Evolutionary conservation across 2,797 vertebrate species (phyloP).

Genomic region (Decapterus maruadsi): DNA sequence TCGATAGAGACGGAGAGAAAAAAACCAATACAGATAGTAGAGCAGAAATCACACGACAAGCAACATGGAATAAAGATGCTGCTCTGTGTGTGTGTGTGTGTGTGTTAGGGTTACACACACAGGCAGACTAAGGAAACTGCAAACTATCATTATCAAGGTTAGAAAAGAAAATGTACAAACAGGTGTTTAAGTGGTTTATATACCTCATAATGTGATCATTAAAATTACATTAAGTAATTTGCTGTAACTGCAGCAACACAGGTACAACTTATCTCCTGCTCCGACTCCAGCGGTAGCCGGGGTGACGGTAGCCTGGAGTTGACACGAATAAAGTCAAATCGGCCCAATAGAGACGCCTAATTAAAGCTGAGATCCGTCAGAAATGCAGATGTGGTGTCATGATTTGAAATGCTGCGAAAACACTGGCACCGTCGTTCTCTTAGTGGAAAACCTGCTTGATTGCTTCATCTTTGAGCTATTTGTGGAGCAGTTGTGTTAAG

Average conservation of each 20-base stretch:
- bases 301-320: slow-evolving; percentile 43
- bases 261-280: slow-evolving; percentile 31
- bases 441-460: slow-evolving; percentile 15
- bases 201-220: slow-evolving; percentile 39
- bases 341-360: slow-evolving; percentile 10
- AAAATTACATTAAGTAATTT: slow-evolving; percentile 38
- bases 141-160: neutral
- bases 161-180: neutral
- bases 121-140: neutral
- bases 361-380: slow-evolving; percentile 31
- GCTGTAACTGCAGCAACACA: slow-evolving; percentile 30
- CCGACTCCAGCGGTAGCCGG: slow-evolving; percentile 19
- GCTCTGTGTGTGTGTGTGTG: too few relatives aligned
- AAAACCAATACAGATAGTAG: neutral
- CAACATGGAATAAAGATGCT: neutral
- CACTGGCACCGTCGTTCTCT: slow-evolving; percentile 19
- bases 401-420: slow-evolving; percentile 36
- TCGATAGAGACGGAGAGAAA: neutral
- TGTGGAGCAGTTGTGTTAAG: neutral
- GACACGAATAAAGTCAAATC: slow-evolving; percentile 46
- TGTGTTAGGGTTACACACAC: slow-evolving; percentile 12
- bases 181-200: slow-evolving; percentile 3
- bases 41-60: neutral
- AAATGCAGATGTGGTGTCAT: slow-evolving; percentile 17
- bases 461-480: slow-evolving; percentile 18